Evolutionary conservation across 2,888 invertebrate species (phyloP), one percentile per base, ranked within the genome.

Genomic region (Cataglyphis livida): DNA sequence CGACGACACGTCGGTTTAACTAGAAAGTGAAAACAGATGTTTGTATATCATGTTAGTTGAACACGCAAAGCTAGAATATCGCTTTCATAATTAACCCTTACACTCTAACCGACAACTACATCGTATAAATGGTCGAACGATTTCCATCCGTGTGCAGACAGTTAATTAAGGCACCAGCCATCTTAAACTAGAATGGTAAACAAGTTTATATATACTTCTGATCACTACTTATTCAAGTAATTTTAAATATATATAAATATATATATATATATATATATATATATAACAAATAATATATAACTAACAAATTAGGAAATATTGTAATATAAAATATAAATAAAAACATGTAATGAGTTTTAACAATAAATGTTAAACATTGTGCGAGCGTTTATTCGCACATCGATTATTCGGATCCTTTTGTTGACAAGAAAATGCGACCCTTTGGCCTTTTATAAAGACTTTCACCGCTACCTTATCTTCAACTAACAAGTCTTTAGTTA

Each of bases 361-460:
- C 0, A 35, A 15, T 15, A 12, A 28, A 10, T 28, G 28, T 28
- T n/a, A 32, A 32, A 10, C 28, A 21, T 32, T 18, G 44, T 9
- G 9, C 28, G 25, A 28, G 18, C 18, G 6, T 21, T 41, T 25
- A 41, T 25, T 78, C 21, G 32, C 28, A 21, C 38, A 57, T 57
- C 21, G 57, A 66, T 78, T 44, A 78, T 78, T 10, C 21, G 12
- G 25, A 59, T 44, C 32, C 41, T 65, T 78, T 79, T 59, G 21
- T 48, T 44, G 44, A 59, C 61, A 59, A n/a, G 44, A 79, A 78
- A 79, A 79, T 35, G 25, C 59, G 35, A 70, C 44, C 59, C 21
- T 78, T 78, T 78, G 70, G 44, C 59, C 71, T 79, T 79, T 79
- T 12, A 71, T 59, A 48, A 78, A 79, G 59, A 79, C 78, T 79